Conservation (phyloP, 64 coral and sea anemone species). For the Cladopsammia gracilis region DNA sequence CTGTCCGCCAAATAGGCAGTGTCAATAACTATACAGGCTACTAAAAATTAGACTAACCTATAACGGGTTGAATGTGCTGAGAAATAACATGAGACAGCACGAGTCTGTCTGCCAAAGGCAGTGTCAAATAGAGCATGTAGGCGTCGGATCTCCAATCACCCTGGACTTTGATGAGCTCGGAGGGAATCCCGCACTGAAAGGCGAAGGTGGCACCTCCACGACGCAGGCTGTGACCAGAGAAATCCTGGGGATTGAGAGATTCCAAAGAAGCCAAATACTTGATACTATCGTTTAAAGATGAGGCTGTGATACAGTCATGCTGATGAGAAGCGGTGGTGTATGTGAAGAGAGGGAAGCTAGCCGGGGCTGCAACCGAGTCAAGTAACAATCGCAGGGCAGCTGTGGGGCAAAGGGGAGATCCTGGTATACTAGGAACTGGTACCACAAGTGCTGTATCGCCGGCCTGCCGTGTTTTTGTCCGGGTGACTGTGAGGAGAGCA, state of each 20-base stretch:
- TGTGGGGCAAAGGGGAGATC: too few relatives aligned
- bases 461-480: not conserved
- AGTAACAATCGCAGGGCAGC: not conserved
- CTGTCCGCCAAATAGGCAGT: not conserved
- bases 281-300: not conserved
- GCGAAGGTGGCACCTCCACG: too few relatives aligned
- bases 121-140: too few relatives aligned
- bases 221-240: slow-evolving; percentile 38
- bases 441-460: not conserved
- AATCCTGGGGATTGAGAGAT: not conserved
- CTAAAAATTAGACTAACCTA: not conserved
- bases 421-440: not conserved
- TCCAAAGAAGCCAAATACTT: not conserved
- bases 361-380: not conserved
- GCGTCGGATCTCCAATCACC: slow-evolving; percentile 52
- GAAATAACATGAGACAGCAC: not conserved
- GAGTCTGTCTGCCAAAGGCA: too few relatives aligned
- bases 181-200: too few relatives aligned
- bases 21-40: not conserved
- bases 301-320: not conserved
- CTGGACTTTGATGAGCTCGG: too few relatives aligned
- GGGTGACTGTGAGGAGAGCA: not conserved
- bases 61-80: not conserved
- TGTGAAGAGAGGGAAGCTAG: not conserved
- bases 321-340: not conserved